Conservation (phyloP, 2,113 vertebrate genomes). For the Gymnocephalus cernua region DNA sequence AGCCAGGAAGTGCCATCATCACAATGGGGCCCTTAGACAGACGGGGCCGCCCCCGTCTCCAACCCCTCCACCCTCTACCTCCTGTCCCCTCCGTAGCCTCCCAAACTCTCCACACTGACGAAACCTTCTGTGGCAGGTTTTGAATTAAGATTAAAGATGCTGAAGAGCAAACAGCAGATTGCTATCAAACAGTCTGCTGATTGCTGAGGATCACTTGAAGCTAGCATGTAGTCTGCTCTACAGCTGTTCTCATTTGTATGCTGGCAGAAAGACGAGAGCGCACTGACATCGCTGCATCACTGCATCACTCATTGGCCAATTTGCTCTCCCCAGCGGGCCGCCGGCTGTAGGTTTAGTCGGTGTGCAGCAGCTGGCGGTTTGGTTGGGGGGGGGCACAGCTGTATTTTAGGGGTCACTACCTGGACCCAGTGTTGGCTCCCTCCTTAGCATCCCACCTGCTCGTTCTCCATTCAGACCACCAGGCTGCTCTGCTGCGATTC, state of each 20-base stretch:
- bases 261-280: slow-evolving; percentile 21
- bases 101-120: background rate
- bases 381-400: background rate
- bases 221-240: slow-evolving; percentile 17
- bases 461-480: slow-evolving; percentile 38
- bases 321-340: slow-evolving; percentile 26
- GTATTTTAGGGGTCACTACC: slow-evolving; percentile 71
- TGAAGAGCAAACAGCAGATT: slow-evolving; percentile 14
- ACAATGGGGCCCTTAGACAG: slow-evolving; percentile 59
- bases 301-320: slow-evolving; percentile 41
- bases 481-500: background rate
- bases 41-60: slow-evolving; percentile 26
- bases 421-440: slow-evolving; percentile 30
- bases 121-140: background rate
- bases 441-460: slow-evolving; percentile 64
- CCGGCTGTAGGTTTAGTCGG: slow-evolving; percentile 15
- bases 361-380: slow-evolving; percentile 57
- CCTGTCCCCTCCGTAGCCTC: background rate
- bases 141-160: slow-evolving; percentile 29
- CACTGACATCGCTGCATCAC: slow-evolving; percentile 10
- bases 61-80: background rate
- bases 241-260: slow-evolving; percentile 62
- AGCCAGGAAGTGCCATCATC: slow-evolving; percentile 62
- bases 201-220: slow-evolving; percentile 53
- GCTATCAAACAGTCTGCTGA: slow-evolving; percentile 40